Percentiles rank a stretch among this genome's conserved stretches.
phyloP scores from a whole-genome alignment of 1,140 invertebrate genomes.

The Drosophila busckii region DNA sequence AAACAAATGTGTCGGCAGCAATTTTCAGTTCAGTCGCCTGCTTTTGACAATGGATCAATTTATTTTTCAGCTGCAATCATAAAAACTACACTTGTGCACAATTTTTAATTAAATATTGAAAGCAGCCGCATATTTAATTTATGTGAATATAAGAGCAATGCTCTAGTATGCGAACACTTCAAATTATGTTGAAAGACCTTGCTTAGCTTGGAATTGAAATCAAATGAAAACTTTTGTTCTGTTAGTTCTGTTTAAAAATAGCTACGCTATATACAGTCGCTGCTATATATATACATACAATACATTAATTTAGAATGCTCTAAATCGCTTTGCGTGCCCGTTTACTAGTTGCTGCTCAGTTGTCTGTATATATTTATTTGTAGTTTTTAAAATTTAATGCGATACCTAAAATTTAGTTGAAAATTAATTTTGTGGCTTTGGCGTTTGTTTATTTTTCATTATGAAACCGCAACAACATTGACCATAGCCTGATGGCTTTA shows the following conservation, averaged over 20 bases:
- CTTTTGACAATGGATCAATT: too few relatives aligned
- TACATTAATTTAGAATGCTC: constrained; percentile 51
- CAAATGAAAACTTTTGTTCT: constrained; percentile 19
- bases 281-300: constrained; percentile 44
- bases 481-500: constrained; percentile 38
- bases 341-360: constrained; percentile 8
- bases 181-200: too few relatives aligned
- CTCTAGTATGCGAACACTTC: too few relatives aligned
- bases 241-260: constrained; percentile 9
- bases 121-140: too few relatives aligned
- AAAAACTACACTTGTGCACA: too few relatives aligned
- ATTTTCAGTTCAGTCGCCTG: too few relatives aligned
- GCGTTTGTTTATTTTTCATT: constrained; percentile 66
- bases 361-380: constrained; percentile 36
- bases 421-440: constrained; percentile 52
- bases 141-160: too few relatives aligned
- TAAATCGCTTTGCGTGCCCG: constrained; percentile 16
- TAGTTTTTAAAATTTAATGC: constrained; percentile 36
- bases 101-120: too few relatives aligned
- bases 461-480: constrained; percentile 46
- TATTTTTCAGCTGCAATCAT: too few relatives aligned
- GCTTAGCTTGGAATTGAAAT: too few relatives aligned
- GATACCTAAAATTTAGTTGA: constrained; percentile 51
- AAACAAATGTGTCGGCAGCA: too few relatives aligned
- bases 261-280: too few relatives aligned